Evolutionary conservation across 2,113 vertebrate species (phyloP), one percentile per base, ranked within the genome.

Genomic region (Azemiops feae): DNA sequence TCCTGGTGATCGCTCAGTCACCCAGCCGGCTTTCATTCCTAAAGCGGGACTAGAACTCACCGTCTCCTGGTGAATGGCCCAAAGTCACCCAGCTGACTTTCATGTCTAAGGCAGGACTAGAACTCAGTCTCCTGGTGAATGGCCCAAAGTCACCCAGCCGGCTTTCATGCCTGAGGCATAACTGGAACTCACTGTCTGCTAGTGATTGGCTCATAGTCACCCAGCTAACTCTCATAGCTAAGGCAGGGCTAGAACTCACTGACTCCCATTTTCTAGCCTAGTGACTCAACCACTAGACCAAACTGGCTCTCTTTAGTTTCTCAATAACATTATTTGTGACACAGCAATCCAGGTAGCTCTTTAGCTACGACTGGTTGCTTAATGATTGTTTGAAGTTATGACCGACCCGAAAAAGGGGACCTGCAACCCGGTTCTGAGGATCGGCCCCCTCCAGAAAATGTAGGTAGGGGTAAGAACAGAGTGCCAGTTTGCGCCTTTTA

Each of bases 81-180:
- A 12, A 30, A 30, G 1, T 64, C 58, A 64, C 27, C 3, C 3
- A 12, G 27, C 1, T 3, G 0, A 8, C 3, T 12, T 0, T 64
- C 58, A 64, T 4, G 27, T 1, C 58, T 64, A 12, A 64, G 58
- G 58, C 27, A 9, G 23, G 23, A 60, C 57, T 60, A 10, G 57
- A 60, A 27, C 57, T 57, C 55, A 7, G 1, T 14, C 55, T 57
- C 55, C 22, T 27, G 1, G 22, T 25, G 55, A 57, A 25, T 57
- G 55, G 22, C 22, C 2, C 22, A 57, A 10, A 27, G 3, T 60
- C 8, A 27, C 2, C 57, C 25, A 9, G 2, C 1, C 0, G 0
- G 1, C 57, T 60, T 1, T 27, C 57, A 27, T 27, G 25, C 0
- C 23, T 60, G 10, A 60, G 57, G 7, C 47, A 45, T 0, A 4